Percentiles rank a stretch among this genome's conserved stretches.
These are phyloP conservation scores for Rousettus leschenaultii DNA, from an alignment of 2,113 vertebrate genomes.

Conservation along the genomic window DNA sequence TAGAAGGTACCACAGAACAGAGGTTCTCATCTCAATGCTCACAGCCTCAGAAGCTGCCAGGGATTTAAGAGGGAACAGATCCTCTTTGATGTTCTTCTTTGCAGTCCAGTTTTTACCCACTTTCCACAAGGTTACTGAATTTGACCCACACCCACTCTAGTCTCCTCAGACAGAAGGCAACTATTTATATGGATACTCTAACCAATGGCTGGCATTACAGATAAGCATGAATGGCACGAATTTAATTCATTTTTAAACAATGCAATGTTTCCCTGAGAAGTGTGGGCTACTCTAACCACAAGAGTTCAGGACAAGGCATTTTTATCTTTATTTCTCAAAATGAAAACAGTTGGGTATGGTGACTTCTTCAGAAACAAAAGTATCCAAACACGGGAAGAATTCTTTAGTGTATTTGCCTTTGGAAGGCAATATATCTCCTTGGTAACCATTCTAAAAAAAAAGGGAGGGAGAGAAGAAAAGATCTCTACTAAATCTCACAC, in stretches of 20 bases:
- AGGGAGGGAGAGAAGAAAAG: neutral
- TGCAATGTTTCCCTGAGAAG: neutral
- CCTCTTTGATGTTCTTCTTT: neutral
- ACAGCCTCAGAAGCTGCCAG: neutral
- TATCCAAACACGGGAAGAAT: conserved; percentile 30
- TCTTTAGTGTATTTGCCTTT: conserved; percentile 65
- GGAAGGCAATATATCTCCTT: conserved; percentile 74
- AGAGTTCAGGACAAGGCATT: neutral
- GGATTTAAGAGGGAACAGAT: neutral
- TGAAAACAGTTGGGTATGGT: neutral
- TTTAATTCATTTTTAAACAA: conserved; percentile 18
- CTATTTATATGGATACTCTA: neutral
- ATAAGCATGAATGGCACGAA: neutral
- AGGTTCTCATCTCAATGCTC: neutral
- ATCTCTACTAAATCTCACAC: conserved; percentile 56
- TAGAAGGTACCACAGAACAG: neutral
- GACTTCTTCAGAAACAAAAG: conserved; percentile 52
- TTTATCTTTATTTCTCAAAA: conserved; percentile 14
- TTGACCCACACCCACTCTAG: neutral
- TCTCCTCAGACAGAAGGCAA: neutral
- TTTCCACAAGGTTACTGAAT: neutral
- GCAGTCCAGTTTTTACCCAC: neutral
- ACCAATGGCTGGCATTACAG: neutral
- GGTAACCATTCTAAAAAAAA: conserved; percentile 75
- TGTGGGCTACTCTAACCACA: neutral